Evolutionary conservation across 2,888 invertebrate genomes (phyloP), one percentile per base, ranked within the genome.

Genomic region (Tetragonula carbonaria): DNA sequence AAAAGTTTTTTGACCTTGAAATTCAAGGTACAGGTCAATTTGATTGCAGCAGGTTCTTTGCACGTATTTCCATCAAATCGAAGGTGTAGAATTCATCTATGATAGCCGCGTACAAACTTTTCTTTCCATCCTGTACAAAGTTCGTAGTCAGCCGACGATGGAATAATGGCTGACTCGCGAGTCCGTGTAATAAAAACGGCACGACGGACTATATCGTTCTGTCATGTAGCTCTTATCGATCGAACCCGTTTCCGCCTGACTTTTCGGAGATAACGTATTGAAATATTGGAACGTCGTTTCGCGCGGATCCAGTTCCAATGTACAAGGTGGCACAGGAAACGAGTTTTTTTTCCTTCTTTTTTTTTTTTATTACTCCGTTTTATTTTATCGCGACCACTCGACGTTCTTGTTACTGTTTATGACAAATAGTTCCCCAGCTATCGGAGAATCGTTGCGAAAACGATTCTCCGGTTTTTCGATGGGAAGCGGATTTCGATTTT

Each of bases 191-290:
- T 78, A 84, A 84, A 83, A 83, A 68, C 50, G 74, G 53, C 51
- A 57, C 21, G 4, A 18, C 55, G 62, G 62, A 59, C 57, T 85
- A 71, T 78, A 84, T 76, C 75, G 84, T 59, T 73, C 72, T 82
- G 78, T 78, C 84, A 83, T 83, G 83, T 76, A 74, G 73, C 73
- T 65, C 50, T 85, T 88, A 88, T 88, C 86, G 88, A 88, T 86
- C 79, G 78, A 65, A 57, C 66, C 82, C 16, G 65, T 78, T 86
- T 76, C 80, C 51, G 83, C 75, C 83, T 86, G 85, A 85, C 87
- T 88, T 85, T 88, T 88, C 79, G 80, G 71, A 82, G 87, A 88
- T 88, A 88, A 85, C 86, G 80, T 79, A 83, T 80, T 87, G 86
- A 88, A 88, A 88, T 88, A 86, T 88, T 74, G 78, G 72, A 63